phyloP scores from a whole-genome alignment of 1,140 invertebrate species.

The Chironomus striatipennis region DNA sequence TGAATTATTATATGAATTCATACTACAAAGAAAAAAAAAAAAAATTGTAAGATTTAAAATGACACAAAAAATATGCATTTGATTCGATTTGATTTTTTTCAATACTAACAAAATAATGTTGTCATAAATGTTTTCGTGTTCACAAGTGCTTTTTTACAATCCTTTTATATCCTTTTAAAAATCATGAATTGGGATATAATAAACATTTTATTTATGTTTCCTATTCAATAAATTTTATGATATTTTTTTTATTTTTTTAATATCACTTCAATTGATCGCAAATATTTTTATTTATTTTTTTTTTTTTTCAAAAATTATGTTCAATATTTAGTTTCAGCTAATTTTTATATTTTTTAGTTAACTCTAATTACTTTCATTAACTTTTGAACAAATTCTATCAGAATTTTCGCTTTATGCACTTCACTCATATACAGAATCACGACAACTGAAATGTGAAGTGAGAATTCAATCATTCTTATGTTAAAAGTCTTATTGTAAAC shows the following conservation, averaged over 20 bases:
- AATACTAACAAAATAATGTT: neutral
- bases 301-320: neutral
- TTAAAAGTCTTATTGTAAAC: neutral
- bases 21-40: too few species aligned
- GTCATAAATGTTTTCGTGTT: neutral
- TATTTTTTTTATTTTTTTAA: neutral
- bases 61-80: neutral
- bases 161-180: neutral
- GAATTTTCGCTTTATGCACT: neutral
- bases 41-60: too few species aligned
- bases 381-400: neutral
- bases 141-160: neutral
- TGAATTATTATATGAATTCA: neutral
- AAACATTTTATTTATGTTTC: neutral
- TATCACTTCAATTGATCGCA: too few species aligned
- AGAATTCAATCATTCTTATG: neutral
- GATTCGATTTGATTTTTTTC: neutral
- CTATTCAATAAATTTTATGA: neutral
- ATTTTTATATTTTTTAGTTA: neutral
- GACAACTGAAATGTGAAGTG: neutral
- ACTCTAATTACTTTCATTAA: too few species aligned
- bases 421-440: neutral
- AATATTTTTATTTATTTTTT: neutral
- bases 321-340: too few species aligned
- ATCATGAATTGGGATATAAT: constrained; percentile 19